A percentile compares a stretch with the other conserved stretches of the same genome.
These are phyloP conservation scores for Trachelus stipa DNA, from an alignment of 2,888 invertebrate genomes.

Conservation along the genomic window DNA sequence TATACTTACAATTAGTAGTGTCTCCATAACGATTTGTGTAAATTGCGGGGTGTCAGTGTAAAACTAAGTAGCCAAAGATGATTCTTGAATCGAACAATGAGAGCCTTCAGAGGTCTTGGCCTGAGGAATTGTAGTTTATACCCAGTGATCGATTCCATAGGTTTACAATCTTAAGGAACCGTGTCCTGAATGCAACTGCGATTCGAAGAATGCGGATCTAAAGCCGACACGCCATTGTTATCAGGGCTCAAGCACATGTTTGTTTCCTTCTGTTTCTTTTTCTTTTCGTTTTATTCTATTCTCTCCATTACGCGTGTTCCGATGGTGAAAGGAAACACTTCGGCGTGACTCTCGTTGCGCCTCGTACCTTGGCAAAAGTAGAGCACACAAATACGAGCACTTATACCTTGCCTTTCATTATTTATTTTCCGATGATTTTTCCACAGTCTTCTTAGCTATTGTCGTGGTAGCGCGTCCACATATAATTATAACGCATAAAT, in stretches of 20 bases:
- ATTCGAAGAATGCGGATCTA: not conserved
- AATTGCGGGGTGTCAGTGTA: no score
- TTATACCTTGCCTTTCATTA: not conserved
- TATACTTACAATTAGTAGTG: no score
- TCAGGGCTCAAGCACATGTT: not conserved
- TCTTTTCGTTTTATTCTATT: not conserved
- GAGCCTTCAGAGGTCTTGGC: no score
- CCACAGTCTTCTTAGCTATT: not conserved
- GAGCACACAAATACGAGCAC: not conserved
- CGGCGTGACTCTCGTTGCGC: not conserved
- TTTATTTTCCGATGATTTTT: not conserved
- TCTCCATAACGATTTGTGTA: no score
- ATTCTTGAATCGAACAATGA: no score
- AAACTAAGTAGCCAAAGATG: no score
- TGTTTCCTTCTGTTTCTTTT: not conserved
- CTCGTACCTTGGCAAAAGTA: not conserved
- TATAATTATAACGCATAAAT: not conserved
- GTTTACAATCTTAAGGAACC: no score
- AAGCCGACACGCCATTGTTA: not conserved
- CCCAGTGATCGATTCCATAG: no score
- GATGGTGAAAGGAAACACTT: constrained; percentile 1
- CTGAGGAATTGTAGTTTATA: not conserved
- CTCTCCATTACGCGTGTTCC: not conserved
- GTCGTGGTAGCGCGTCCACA: not conserved
- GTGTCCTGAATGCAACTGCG: not conserved